phyloP scores from a whole-genome alignment of 2,113 vertebrate genomes.

The Mystacornis crossleyi region DNA sequence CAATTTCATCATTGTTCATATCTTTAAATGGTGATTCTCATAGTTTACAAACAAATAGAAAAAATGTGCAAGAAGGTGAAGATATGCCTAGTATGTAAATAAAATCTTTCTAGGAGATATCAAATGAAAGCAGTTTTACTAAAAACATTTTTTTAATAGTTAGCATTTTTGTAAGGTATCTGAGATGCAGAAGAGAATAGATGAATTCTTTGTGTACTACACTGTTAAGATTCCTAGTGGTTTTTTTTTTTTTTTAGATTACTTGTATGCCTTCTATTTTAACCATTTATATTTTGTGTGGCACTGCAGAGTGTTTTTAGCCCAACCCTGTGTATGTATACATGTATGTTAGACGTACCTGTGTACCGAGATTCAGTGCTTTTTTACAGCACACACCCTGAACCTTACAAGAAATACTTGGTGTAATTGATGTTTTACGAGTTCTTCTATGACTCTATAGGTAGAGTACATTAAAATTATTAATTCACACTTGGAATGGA shows the following conservation, averaged over 20 bases:
- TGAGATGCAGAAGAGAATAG: not conserved
- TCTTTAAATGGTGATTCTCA: not conserved
- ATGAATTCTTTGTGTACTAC: not conserved
- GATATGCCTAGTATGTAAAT: not conserved
- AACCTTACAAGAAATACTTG: not conserved
- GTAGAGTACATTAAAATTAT: not conserved
- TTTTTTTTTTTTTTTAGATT: not conserved
- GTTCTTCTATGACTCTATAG: not conserved
- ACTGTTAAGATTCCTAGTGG: not conserved
- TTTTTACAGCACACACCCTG: not conserved
- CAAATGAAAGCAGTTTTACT: not conserved
- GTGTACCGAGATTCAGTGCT: not conserved
- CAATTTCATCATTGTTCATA: not conserved
- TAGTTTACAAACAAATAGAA: not conserved
- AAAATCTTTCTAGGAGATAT: not conserved
- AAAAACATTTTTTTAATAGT: not conserved
- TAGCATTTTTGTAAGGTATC: not conserved
- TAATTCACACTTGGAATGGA: not conserved
- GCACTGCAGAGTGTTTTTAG: not conserved
- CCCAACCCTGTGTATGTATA: not conserved
- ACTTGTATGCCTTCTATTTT: not conserved
- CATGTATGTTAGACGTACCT: not conserved
- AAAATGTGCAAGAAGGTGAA: not conserved
- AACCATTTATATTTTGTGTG: not conserved
- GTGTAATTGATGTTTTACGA: not conserved